Evolutionary conservation across 2,797 vertebrate species (phyloP).

Genomic region (Myotis daubentonii): DNA sequence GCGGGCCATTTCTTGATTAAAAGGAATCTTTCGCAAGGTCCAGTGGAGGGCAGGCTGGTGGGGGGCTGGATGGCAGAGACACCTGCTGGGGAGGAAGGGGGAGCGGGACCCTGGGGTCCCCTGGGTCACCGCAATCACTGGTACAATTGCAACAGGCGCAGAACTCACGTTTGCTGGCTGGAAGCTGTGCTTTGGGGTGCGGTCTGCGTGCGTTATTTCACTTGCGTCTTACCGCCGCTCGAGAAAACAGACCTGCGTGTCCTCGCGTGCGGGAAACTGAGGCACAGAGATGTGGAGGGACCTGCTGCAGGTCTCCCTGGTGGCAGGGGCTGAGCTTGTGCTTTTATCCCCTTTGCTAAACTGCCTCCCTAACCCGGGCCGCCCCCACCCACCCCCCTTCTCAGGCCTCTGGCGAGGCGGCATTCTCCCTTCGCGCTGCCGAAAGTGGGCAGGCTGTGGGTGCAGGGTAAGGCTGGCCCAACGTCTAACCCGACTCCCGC

Average conservation of each 20-base stretch:
- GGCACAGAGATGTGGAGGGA: constrained; percentile 16
- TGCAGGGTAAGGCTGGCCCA: neutral
- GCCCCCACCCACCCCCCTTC: neutral
- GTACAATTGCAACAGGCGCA: neutral
- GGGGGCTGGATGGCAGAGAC: constrained; percentile 1
- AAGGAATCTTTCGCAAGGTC: constrained; percentile 45
- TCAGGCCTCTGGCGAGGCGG: neutral
- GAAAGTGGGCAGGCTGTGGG: neutral
- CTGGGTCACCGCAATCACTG: neutral
- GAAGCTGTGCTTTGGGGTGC: constrained; percentile 46
- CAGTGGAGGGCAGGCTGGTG: neutral
- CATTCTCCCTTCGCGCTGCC: neutral
- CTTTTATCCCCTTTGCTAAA: neutral
- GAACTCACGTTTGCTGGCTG: constrained; percentile 54
- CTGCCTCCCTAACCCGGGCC: neutral
- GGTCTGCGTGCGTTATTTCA: constrained; percentile 54
- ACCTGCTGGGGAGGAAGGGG: neutral
- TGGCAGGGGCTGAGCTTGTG: neutral
- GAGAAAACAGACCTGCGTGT: neutral
- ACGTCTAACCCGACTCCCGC: constrained; percentile 21
- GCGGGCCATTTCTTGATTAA: neutral
- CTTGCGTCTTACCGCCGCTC: constrained; percentile 11
- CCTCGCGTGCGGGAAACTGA: constrained; percentile 22
- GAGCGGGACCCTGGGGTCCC: constrained; percentile 15
- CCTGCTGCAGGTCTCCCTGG: neutral